Conservation (phyloP, 2,113 vertebrate genomes). For the Crotalus viridis region DNA sequence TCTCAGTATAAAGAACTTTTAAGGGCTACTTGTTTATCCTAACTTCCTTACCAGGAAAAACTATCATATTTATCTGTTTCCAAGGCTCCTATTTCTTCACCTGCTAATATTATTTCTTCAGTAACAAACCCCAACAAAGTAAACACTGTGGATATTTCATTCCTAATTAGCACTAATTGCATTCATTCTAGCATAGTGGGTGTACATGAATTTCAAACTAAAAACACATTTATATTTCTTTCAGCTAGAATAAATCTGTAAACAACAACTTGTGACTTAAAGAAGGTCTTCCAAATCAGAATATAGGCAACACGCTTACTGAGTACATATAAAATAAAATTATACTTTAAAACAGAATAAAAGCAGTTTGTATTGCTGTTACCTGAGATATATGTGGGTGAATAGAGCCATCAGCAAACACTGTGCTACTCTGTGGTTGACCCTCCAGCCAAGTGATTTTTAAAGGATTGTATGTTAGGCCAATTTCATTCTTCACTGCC, state of each 20-base stretch:
- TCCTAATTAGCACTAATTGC: background rate
- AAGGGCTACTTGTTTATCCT: background rate
- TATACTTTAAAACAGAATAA: background rate
- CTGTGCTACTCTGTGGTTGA: constrained; percentile 59
- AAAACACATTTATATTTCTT: background rate
- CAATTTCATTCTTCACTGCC: constrained; percentile 88
- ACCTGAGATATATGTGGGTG: constrained; percentile 76
- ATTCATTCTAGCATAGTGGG: background rate
- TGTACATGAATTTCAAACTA: background rate
- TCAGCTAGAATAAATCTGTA: background rate
- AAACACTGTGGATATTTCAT: background rate
- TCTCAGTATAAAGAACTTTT: background rate
- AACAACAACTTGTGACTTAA: background rate
- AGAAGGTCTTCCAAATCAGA: background rate
- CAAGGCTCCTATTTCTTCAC: background rate
- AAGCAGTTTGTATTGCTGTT: constrained; percentile 31
- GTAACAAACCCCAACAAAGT: background rate
- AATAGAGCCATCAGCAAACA: constrained; percentile 12
- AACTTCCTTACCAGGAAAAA: background rate
- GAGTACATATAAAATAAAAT: background rate
- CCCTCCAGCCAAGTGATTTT: constrained; percentile 94
- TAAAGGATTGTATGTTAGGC: constrained; percentile 84
- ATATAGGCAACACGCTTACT: background rate
- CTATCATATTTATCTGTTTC: background rate
- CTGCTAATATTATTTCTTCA: background rate